phyloP scores from a whole-genome alignment of 2,113 vertebrate species.

The Scartelaos histophorus region DNA sequence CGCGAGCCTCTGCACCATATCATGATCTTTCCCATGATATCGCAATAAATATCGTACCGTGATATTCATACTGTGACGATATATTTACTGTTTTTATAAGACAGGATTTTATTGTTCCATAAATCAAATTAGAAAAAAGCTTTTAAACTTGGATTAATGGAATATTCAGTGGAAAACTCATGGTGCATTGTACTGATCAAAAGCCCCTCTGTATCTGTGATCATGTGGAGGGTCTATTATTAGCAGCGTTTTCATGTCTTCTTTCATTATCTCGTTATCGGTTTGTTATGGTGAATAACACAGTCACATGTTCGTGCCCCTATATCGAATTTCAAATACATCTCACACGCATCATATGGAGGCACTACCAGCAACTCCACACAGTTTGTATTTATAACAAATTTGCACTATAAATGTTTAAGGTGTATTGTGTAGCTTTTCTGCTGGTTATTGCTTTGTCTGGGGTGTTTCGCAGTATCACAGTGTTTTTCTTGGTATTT shows the following conservation, averaged over 20 bases:
- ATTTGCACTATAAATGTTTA: too few relatives aligned
- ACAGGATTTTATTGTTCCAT: too few relatives aligned
- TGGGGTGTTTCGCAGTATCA: too few relatives aligned
- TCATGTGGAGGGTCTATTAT: constrained; percentile 7
- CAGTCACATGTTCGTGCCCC: neutral
- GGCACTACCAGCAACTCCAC: neutral
- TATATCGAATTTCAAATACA: neutral
- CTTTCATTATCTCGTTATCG: neutral
- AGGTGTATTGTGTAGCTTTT: too few relatives aligned
- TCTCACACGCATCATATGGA: neutral
- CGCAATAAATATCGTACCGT: too few relatives aligned
- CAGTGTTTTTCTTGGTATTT: too few relatives aligned
- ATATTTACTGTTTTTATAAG: too few relatives aligned
- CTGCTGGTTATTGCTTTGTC: too few relatives aligned
- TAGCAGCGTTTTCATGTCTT: constrained; percentile 1
- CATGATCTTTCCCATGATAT: too few relatives aligned
- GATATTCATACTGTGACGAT: too few relatives aligned
- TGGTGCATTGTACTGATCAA: neutral
- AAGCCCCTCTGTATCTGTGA: neutral
- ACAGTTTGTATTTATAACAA: neutral
- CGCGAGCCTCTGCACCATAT: too few relatives aligned
- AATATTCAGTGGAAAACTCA: neutral
- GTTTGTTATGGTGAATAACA: constrained; percentile 1
- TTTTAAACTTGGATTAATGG: neutral
- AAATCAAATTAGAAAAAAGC: too few relatives aligned